Conservation (phyloP, 2,797 vertebrate genomes). For the Pogoniulus pusillus region DNA sequence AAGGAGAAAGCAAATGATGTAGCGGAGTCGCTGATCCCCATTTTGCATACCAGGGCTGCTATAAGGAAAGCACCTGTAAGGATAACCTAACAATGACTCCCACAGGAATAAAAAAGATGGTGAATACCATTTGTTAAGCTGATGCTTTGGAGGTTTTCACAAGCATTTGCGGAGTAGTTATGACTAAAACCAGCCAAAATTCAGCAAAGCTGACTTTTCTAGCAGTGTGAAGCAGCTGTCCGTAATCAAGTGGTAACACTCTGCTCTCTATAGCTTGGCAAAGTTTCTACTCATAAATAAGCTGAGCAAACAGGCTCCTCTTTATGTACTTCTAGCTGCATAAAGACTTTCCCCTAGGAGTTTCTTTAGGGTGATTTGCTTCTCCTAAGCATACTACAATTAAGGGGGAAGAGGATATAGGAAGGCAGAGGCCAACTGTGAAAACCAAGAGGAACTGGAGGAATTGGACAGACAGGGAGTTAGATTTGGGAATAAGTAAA, state of each 20-base stretch:
- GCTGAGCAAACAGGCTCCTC: conserved; percentile 29
- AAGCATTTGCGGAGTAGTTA: not conserved
- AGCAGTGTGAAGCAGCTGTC: conserved; percentile 52
- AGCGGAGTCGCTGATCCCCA: not conserved
- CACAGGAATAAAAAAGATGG: not conserved
- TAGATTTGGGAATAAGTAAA: conserved; percentile 42
- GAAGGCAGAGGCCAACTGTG: conserved; percentile 24
- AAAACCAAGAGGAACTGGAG: conserved; percentile 8
- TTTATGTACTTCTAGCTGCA: conserved; percentile 16
- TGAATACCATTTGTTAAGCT: conserved; percentile 6
- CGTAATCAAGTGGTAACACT: conserved; percentile 36
- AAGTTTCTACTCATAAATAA: conserved; percentile 17
- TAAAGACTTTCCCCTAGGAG: not conserved
- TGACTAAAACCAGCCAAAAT: not conserved
- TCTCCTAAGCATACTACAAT: conserved; percentile 19
- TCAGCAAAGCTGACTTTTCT: not conserved
- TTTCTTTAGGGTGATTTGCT: conserved; percentile 10
- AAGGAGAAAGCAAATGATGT: not conserved
- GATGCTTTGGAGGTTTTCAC: conserved; percentile 11
- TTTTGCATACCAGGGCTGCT: not conserved
- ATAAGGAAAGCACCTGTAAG: conserved; percentile 45
- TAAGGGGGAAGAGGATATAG: conserved; percentile 19
- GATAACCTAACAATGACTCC: not conserved
- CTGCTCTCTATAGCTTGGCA: conserved; percentile 39
- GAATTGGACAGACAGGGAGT: not conserved